These are phyloP conservation scores for Salpingus planirostris DNA, from an alignment of 2,888 invertebrate species.

Conservation along the genomic window DNA sequence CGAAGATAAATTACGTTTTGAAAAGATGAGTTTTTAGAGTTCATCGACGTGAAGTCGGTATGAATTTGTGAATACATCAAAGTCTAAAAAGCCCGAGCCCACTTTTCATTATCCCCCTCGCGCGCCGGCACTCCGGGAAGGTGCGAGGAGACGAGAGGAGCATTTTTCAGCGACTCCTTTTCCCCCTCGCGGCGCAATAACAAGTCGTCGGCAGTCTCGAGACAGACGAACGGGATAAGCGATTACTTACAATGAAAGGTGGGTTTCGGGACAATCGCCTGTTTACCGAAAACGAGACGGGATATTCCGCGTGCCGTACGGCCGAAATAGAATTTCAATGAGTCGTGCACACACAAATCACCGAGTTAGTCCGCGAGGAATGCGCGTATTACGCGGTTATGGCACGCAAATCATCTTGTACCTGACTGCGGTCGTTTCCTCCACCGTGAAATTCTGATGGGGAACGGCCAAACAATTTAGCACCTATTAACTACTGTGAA, in stretches of 20 bases:
- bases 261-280: slow-evolving; percentile 30
- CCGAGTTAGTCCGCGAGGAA: too few species aligned
- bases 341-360: slow-evolving; percentile 25
- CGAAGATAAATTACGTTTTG: slow-evolving; percentile 43
- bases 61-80: slow-evolving; percentile 44
- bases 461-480: too few species aligned
- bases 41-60: slow-evolving; percentile 42
- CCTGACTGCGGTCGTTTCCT: too few species aligned
- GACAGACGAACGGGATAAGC: slow-evolving; percentile 35
- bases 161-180: slow-evolving; percentile 34
- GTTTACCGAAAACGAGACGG: slow-evolving; percentile 32
- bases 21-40: slow-evolving; percentile 43
- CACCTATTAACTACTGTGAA: too few species aligned
- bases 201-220: slow-evolving; percentile 33
- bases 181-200: slow-evolving; percentile 31
- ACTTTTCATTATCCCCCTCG: slow-evolving; percentile 39
- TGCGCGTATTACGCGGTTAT: too few species aligned
- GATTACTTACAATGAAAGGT: slow-evolving; percentile 35
- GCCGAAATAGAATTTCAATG: slow-evolving; percentile 26
- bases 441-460: too few species aligned
- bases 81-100: slow-evolving; percentile 40
- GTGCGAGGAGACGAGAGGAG: slow-evolving; percentile 27
- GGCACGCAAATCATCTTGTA: too few species aligned
- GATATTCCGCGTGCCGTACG: slow-evolving; percentile 26
- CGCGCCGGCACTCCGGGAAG: slow-evolving; percentile 18